These are phyloP conservation scores for Chelonoidis abingdonii DNA, from an alignment of 2,113 vertebrate species.

Conservation along the genomic window DNA sequence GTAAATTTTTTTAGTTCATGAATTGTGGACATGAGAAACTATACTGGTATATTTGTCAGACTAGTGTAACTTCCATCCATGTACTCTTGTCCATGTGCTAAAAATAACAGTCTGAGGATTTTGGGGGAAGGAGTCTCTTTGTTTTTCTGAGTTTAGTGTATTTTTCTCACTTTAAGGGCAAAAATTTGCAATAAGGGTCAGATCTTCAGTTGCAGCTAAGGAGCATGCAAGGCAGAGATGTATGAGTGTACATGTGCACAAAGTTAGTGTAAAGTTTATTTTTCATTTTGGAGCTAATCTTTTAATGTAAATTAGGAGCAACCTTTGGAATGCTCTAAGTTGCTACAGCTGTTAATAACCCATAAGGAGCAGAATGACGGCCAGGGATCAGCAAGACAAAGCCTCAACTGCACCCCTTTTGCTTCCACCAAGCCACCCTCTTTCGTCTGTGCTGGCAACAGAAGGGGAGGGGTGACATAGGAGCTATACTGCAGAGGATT, in stretches of 20 bases:
- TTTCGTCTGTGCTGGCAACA: accelerated
- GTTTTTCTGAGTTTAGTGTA: not conserved
- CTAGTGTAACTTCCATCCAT: not conserved
- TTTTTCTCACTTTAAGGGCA: not conserved
- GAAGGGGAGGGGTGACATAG: too few relatives aligned
- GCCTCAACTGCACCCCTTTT: not conserved
- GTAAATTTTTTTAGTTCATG: not conserved
- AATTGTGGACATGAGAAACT: not conserved
- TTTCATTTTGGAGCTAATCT: not conserved
- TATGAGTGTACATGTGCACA: not conserved
- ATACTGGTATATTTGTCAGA: not conserved
- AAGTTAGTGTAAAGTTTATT: not conserved
- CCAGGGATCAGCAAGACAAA: not conserved
- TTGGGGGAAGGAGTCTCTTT: not conserved
- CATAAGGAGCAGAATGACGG: accelerated
- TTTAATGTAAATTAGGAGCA: not conserved
- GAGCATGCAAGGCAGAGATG: not conserved
- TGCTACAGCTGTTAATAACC: not conserved
- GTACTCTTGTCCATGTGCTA: not conserved
- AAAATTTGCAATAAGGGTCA: not conserved
- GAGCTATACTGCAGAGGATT: not conserved
- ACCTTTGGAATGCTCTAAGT: not conserved
- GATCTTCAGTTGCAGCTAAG: not conserved
- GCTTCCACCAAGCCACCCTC: not conserved
- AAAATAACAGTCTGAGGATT: too few relatives aligned